Conservation (phyloP, 2,888 invertebrate species). For the Ennomos quercinarius region DNA sequence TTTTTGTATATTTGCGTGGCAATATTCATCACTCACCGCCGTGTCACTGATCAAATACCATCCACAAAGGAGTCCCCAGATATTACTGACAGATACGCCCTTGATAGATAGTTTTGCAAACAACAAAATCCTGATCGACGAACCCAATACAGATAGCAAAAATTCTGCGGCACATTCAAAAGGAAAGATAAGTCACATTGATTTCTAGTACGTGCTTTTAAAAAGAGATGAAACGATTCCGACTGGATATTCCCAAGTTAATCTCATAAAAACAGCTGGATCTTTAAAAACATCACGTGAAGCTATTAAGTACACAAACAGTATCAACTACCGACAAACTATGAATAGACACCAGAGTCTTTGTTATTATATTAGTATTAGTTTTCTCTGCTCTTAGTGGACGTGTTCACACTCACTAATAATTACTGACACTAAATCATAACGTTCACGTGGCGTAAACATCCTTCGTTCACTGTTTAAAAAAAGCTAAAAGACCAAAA, state of each 20-base stretch:
- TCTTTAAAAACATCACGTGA: conserved; percentile 56
- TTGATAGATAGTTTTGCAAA: conserved; percentile 78
- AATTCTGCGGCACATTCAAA: conserved; percentile 35
- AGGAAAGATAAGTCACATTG: conserved; percentile 27
- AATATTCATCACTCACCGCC: conserved; percentile 85
- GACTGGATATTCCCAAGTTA: conserved; percentile 40
- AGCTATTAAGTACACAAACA: conserved; percentile 64
- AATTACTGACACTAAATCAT: conserved; percentile 83
- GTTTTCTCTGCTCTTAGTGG: conserved; percentile 75
- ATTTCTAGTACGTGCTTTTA: conserved; percentile 32
- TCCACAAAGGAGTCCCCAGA: conserved; percentile 81
- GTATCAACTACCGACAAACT: conserved; percentile 58
- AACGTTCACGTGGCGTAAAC: conserved; percentile 79
- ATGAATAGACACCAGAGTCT: conserved; percentile 70
- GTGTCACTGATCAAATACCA: conserved; percentile 84
- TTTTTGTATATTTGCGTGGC: conserved; percentile 84
- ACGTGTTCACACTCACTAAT: conserved; percentile 81
- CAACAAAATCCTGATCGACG: conserved; percentile 62
- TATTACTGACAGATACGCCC: conserved; percentile 78
- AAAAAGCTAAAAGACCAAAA: conserved; percentile 70
- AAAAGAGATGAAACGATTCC: conserved; percentile 31
- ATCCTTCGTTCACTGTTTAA: conserved; percentile 72
- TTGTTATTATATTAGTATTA: conserved; percentile 81
- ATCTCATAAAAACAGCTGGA: conserved; percentile 44
- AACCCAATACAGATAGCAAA: conserved; percentile 39